Evolutionary conservation across 2,888 invertebrate genomes (phyloP).

Genomic region (Pristionchus japonicus): DNA sequence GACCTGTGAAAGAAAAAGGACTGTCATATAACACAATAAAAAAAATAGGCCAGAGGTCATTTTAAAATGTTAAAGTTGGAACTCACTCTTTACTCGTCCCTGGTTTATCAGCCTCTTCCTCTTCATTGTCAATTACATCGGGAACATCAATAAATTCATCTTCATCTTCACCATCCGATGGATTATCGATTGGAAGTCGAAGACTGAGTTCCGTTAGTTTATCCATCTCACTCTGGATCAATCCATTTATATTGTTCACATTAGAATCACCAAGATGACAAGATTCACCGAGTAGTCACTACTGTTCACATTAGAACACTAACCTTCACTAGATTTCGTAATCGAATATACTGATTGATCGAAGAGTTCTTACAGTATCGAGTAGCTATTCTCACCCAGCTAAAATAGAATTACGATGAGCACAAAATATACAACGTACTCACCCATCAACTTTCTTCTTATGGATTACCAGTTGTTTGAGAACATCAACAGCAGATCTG

Average conservation of each 20-base stretch:
- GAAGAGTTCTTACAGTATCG: not conserved
- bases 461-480: not conserved
- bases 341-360: not conserved
- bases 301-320: too few relatives aligned
- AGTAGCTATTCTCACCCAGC: not conserved
- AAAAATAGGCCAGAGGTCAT: too few relatives aligned
- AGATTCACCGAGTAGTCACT: too few relatives aligned
- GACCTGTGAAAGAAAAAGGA: not conserved
- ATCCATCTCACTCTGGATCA: conserved; percentile 28
- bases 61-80: not conserved
- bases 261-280: too few relatives aligned
- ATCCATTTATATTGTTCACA: not conserved
- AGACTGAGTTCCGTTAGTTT: conserved; percentile 7
- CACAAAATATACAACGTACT: not conserved
- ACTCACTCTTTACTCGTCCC: not conserved
- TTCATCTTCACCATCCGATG: conserved; percentile 48
- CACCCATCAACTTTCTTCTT: conserved; percentile 32
- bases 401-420: not conserved
- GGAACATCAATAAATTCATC: conserved; percentile 32
- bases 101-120: not conserved
- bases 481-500: conserved; percentile 10
- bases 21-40: not conserved
- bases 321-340: not conserved
- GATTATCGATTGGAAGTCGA: conserved; percentile 1
- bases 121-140: not conserved